Base-by-base conservation (phyloP, 2,113 vertebrate species). In the Serinus canaria region DNA sequence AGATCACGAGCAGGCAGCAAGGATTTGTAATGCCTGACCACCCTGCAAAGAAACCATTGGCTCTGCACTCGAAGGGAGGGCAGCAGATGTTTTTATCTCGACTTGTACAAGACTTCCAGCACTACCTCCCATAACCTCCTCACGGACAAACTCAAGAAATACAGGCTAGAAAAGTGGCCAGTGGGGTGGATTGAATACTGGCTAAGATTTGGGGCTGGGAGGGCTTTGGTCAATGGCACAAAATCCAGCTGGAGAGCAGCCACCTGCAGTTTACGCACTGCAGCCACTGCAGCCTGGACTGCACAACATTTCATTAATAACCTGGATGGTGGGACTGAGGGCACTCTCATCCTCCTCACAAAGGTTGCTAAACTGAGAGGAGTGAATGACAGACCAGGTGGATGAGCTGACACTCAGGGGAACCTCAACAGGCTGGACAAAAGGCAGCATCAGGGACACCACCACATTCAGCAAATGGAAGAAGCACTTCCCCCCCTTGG, bases 61-160 rank as follows among this genome's bases (percentile, higher is more conserved):
- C 24, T 66, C 33, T 58, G 15, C 25, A 16, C 23, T 10, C 13
- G 15, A 60, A 47, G 10, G 4, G 20, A 78, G 22, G 49, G 7
- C 21, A 76, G 15, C 0, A 0, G 10, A 46, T 46, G 7, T 20
- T 86, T 64, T 73, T 62, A 13, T n/a, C 22, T 59, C 43, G 15
- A 50, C 9, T 89, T 83, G 35, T 31, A 35, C 15, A 77, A 53
- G 27, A 19, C 8, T 49, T 77, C n/a, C 20, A 80, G 17, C 3
- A 18, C 22, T 58, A 7, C 15, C 12, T 77, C 14, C 33, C 3
- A 4, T 46, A 17, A 49, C 15, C 67, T 27, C 47, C 15, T 86
- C 33, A 46, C 43, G 27, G 64, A 47, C 28, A 87, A 88, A 78
- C 6, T 83, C 37, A 81, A 30, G 10, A 79, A 68, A 25, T 13